phyloP scores from a whole-genome alignment of 2,888 invertebrate genomes.

The Stenotaenia linearis region DNA sequence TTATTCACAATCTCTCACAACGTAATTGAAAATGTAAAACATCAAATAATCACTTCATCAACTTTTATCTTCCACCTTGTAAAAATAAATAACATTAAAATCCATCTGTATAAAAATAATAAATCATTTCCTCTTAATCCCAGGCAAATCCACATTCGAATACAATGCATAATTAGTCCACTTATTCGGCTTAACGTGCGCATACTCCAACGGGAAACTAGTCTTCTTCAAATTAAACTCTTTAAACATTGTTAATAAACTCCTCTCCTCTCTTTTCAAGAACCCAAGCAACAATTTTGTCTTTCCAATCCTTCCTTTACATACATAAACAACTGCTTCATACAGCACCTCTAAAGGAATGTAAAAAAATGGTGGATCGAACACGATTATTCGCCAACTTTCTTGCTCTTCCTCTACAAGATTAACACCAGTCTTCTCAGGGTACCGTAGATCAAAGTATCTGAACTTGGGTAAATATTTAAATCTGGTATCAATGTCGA shows the following conservation, averaged over 20 bases:
- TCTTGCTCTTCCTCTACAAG: not conserved
- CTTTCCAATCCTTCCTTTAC: not conserved
- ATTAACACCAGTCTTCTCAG: not conserved
- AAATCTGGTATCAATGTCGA: not conserved
- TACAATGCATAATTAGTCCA: not conserved
- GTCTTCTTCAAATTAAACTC: not conserved
- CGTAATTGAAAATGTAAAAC: too few species aligned
- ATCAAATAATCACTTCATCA: too few species aligned
- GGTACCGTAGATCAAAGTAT: not conserved
- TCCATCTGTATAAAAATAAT: too few species aligned
- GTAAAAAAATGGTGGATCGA: constrained; percentile 11
- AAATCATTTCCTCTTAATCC: not conserved
- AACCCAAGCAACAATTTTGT: not conserved
- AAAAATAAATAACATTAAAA: too few species aligned
- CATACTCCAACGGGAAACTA: not conserved
- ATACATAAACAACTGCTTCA: not conserved
- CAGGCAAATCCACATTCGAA: not conserved
- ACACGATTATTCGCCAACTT: not conserved
- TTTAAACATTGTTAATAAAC: not conserved
- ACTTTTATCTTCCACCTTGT: too few species aligned
- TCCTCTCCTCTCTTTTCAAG: not conserved
- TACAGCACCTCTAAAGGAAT: not conserved
- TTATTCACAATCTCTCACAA: too few species aligned
- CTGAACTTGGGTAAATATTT: not conserved
- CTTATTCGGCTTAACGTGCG: not conserved